These are phyloP conservation scores for Willowsia nigromaculata DNA, from an alignment of 2,888 invertebrate genomes.

Conservation along the genomic window DNA sequence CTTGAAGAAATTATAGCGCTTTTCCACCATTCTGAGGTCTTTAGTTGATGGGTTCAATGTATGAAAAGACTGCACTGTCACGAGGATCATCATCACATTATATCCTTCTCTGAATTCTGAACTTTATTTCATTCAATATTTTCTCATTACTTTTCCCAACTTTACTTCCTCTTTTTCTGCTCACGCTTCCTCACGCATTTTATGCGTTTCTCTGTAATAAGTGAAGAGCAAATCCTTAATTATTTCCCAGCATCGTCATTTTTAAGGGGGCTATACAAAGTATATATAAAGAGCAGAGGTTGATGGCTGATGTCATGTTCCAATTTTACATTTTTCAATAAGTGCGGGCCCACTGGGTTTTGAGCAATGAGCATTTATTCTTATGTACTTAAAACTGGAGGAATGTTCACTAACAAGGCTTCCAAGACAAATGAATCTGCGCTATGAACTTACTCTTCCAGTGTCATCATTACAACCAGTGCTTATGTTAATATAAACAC, in stretches of 20 bases:
- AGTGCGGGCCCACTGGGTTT: slow-evolving; percentile 27
- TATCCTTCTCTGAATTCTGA: not conserved
- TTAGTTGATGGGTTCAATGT: not conserved
- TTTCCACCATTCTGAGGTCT: slow-evolving; percentile 7
- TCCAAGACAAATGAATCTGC: slow-evolving; percentile 1
- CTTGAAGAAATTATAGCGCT: slow-evolving; percentile 25
- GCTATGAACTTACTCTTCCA: not conserved
- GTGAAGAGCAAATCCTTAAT: slow-evolving; percentile 49
- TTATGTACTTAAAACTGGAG: not conserved
- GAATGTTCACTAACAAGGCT: slow-evolving; percentile 56
- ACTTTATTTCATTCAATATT: slow-evolving; percentile 48
- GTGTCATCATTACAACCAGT: not conserved
- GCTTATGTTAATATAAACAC: no score
- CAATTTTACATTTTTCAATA: slow-evolving; percentile 12
- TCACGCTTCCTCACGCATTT: not conserved
- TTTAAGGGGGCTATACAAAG: not conserved
- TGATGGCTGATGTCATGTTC: slow-evolving; percentile 1
- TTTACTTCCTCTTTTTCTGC: not conserved
- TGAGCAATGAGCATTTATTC: slow-evolving; percentile 15
- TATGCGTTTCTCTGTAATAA: slow-evolving; percentile 40
- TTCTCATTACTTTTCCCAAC: slow-evolving; percentile 28
- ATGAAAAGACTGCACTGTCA: not conserved
- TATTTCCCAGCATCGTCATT: slow-evolving; percentile 42
- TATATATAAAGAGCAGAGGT: not conserved
- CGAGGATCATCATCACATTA: slow-evolving; percentile 6